phyloP scores from a whole-genome alignment of 2,113 vertebrate genomes.

The Buteo buteo region DNA sequence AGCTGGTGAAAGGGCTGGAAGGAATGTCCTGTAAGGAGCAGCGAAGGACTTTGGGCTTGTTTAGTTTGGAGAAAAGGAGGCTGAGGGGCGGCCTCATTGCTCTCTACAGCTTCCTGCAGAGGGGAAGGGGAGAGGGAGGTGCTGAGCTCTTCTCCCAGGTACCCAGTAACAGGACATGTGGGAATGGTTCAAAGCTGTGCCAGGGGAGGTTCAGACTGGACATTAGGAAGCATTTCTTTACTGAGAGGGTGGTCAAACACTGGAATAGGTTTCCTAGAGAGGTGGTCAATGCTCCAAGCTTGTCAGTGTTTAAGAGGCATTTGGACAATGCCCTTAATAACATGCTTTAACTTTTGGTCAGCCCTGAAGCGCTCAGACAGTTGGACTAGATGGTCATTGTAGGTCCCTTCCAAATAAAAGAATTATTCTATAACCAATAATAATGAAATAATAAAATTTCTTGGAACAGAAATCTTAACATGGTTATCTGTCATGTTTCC shows the following conservation, averaged over 20 bases:
- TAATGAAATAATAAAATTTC: neutral
- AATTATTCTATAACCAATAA: neutral
- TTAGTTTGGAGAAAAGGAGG: too few species aligned
- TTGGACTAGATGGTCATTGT: neutral
- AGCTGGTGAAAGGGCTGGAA: too few species aligned
- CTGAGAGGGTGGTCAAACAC: neutral
- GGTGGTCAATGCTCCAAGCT: neutral
- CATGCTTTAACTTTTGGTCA: neutral
- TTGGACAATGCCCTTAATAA: neutral
- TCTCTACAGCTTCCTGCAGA: too few species aligned
- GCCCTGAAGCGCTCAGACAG: neutral
- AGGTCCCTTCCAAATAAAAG: neutral
- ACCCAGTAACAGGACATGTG: rapidly evolving
- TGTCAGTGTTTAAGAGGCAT: neutral
- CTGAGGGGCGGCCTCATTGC: too few species aligned
- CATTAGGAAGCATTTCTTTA: neutral
- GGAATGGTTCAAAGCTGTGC: neutral
- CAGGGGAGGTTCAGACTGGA: neutral
- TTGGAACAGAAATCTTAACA: neutral
- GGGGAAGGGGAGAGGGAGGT: too few species aligned
- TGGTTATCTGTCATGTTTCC: neutral
- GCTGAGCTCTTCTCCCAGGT: neutral
- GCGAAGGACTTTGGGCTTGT: too few species aligned
- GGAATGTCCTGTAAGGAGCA: too few species aligned
- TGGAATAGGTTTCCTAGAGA: neutral